These are phyloP conservation scores for Brienomyrus brachyistius DNA, from an alignment of 2,113 vertebrate genomes.

Conservation along the genomic window DNA sequence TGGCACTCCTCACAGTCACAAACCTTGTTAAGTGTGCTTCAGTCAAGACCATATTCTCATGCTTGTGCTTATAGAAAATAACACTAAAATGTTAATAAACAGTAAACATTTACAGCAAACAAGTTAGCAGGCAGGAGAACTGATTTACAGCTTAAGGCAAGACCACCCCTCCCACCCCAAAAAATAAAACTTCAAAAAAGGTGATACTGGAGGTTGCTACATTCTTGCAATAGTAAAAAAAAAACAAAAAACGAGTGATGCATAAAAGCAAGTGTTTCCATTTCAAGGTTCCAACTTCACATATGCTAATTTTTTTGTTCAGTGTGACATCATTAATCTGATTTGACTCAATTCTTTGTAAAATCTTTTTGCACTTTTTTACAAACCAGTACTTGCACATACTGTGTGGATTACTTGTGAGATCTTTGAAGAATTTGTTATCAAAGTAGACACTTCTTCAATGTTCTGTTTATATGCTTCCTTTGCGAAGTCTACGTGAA, in stretches of 20 bases:
- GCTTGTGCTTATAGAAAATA: background rate
- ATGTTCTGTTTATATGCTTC: background rate
- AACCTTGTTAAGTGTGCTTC: background rate
- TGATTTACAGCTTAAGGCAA: slow-evolving; percentile 19
- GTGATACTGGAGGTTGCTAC: background rate
- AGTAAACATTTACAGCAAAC: slow-evolving; percentile 5
- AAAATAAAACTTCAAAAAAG: background rate
- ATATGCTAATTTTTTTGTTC: background rate
- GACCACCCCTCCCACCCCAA: background rate
- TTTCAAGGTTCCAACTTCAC: background rate
- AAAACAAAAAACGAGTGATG: background rate
- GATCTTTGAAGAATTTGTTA: background rate
- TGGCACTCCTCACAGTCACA: background rate
- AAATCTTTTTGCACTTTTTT: background rate
- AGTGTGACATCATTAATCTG: background rate
- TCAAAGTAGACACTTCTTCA: background rate
- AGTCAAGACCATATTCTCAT: background rate
- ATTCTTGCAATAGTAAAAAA: background rate
- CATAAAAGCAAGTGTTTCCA: background rate
- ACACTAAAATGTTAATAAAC: background rate
- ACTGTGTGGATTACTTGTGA: background rate
- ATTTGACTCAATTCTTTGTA: background rate
- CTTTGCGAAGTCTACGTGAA: background rate
- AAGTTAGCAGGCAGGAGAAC: slow-evolving; percentile 7
- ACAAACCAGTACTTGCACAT: background rate